These are phyloP conservation scores for Caradrina clavipalpis DNA, from an alignment of 2,888 invertebrate species.

Conservation along the genomic window DNA sequence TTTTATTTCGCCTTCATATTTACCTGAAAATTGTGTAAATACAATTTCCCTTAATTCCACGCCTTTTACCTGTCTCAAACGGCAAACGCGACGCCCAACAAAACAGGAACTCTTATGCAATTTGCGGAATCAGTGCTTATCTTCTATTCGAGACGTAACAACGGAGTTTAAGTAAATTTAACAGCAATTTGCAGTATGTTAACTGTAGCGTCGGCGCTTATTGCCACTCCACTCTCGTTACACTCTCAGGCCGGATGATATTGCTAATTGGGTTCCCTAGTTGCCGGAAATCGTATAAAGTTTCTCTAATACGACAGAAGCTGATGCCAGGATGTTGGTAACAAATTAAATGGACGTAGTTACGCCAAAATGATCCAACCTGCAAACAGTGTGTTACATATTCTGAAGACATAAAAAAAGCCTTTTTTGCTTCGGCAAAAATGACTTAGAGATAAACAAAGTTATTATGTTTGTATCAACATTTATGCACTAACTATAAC, in stretches of 20 bases:
- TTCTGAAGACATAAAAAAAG: too few relatives aligned
- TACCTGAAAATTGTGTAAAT: slow-evolving; percentile 5
- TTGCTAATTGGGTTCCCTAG: slow-evolving; percentile 89
- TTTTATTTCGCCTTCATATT: neutral
- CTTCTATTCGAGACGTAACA: slow-evolving; percentile 72
- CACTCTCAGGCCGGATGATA: slow-evolving; percentile 84
- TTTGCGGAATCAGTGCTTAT: slow-evolving; percentile 73
- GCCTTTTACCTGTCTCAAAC: slow-evolving; percentile 24
- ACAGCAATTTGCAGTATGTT: slow-evolving; percentile 87
- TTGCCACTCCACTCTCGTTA: slow-evolving; percentile 81
- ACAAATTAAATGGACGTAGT: slow-evolving; percentile 57
- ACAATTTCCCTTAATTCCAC: slow-evolving; percentile 2
- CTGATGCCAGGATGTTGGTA: slow-evolving; percentile 68
- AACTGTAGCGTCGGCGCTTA: slow-evolving; percentile 80
- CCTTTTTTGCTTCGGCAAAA: too few relatives aligned
- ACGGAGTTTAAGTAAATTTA: slow-evolving; percentile 83
- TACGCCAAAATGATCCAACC: too few relatives aligned
- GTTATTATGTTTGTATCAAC: too few relatives aligned
- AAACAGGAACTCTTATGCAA: slow-evolving; percentile 65
- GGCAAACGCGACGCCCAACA: slow-evolving; percentile 40
- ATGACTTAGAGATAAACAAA: too few relatives aligned
- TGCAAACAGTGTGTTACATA: too few relatives aligned
- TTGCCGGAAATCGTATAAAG: slow-evolving; percentile 87
- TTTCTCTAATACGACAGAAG: slow-evolving; percentile 82
- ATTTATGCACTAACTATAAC: too few relatives aligned